Evolutionary conservation across 2,888 invertebrate species (phyloP).

Genomic region (Tryphoninae sp.): DNA sequence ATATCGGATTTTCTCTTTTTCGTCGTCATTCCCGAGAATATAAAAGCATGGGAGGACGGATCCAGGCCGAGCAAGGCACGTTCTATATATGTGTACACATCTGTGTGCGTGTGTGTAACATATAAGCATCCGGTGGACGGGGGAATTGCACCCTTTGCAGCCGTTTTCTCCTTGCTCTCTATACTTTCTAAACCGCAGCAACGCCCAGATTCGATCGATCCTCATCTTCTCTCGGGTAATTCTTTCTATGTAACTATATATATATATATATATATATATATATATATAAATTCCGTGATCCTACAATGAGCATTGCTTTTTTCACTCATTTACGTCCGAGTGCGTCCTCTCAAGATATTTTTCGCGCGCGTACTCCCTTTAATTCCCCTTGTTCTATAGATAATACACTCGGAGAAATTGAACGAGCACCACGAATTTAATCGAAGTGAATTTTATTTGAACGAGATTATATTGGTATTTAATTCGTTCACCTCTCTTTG

Average conservation of each 20-base stretch:
- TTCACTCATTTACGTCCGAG: slow-evolving; percentile 23
- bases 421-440: background rate
- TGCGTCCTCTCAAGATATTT: slow-evolving; percentile 34
- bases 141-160: slow-evolving; percentile 65
- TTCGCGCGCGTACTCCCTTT: slow-evolving; percentile 15
- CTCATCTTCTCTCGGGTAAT: slow-evolving; percentile 67
- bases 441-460: background rate
- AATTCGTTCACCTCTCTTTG: no score
- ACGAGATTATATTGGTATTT: background rate
- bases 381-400: background rate
- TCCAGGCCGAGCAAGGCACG: slow-evolving; percentile 48
- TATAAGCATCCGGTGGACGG: slow-evolving; percentile 32
- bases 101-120: background rate
- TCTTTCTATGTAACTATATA: slow-evolving; percentile 21
- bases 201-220: slow-evolving; percentile 76
- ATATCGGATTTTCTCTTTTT: slow-evolving; percentile 50
- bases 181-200: slow-evolving; percentile 68
- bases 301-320: slow-evolving; percentile 47
- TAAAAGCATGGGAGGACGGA: slow-evolving; percentile 53
- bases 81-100: background rate
- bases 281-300: slow-evolving; percentile 21
- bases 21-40: slow-evolving; percentile 25
- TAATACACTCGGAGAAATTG: background rate
- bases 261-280: background rate
- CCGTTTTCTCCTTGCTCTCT: slow-evolving; percentile 56